These are phyloP conservation scores for Carposina sasakii DNA, from an alignment of 1,140 invertebrate species.

Conservation along the genomic window DNA sequence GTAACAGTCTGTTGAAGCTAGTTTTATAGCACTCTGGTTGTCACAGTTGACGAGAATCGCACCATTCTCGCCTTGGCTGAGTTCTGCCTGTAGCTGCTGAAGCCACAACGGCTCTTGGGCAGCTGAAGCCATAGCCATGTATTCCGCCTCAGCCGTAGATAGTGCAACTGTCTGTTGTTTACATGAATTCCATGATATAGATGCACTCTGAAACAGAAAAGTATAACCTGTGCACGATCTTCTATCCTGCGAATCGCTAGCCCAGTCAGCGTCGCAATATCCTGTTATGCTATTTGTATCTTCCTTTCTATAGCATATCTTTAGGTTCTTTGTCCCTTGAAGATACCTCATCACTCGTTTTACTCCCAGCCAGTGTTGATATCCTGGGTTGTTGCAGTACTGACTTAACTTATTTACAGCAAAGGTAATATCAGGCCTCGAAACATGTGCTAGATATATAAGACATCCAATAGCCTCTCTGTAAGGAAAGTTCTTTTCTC, in stretches of 20 bases:
- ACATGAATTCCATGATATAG: slow-evolving; percentile 12
- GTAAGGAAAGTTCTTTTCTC: slow-evolving; percentile 9
- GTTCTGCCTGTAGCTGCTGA: slow-evolving; percentile 10
- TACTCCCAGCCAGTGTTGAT: slow-evolving; percentile 24
- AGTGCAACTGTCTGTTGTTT: slow-evolving; percentile 21
- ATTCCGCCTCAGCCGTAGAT: slow-evolving; percentile 23
- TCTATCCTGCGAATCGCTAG: slow-evolving; percentile 10
- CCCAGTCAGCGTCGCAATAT: slow-evolving; percentile 28
- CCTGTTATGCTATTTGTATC: slow-evolving; percentile 17
- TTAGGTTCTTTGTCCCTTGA: slow-evolving; percentile 19
- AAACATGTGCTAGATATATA: slow-evolving; percentile 27
- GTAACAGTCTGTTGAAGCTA: not conserved
- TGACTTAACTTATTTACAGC: slow-evolving; percentile 25
- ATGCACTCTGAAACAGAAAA: slow-evolving; percentile 23
- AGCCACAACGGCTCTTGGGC: slow-evolving; percentile 22
- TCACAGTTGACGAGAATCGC: slow-evolving; percentile 16
- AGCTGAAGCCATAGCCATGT: slow-evolving; percentile 14
- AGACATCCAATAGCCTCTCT: slow-evolving; percentile 20
- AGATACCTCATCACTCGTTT: slow-evolving; percentile 31
- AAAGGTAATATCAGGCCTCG: slow-evolving; percentile 31
- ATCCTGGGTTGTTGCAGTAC: slow-evolving; percentile 20
- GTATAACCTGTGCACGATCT: slow-evolving; percentile 22
- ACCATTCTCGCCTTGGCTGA: not conserved
- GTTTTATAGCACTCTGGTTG: slow-evolving; percentile 4
- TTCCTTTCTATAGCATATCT: slow-evolving; percentile 19